These are phyloP conservation scores for Drosophila cracens DNA, from an alignment of 2,888 invertebrate genomes.

Conservation along the genomic window DNA sequence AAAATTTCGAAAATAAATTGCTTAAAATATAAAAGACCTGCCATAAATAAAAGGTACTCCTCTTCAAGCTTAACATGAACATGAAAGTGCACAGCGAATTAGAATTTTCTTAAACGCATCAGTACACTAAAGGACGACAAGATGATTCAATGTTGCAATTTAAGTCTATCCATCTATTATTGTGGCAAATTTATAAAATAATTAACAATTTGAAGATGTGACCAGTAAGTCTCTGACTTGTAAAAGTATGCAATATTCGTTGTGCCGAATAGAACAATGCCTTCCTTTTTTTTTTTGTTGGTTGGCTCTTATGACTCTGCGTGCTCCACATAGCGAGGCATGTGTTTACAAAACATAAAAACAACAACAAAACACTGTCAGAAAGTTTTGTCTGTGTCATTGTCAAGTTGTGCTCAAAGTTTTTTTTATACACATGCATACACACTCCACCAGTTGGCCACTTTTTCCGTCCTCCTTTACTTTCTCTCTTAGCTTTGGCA, in stretches of 20 bases:
- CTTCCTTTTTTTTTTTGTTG: conserved; percentile 3
- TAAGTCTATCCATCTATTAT: accelerated
- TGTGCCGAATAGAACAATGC: neutral
- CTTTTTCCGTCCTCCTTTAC: neutral
- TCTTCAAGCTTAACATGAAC: no score
- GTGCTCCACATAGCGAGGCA: conserved; percentile 58
- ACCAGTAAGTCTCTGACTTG: neutral
- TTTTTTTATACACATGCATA: conserved; percentile 27
- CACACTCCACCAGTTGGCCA: neutral
- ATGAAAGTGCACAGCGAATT: neutral
- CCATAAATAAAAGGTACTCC: neutral
- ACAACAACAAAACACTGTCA: conserved; percentile 63
- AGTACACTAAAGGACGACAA: no score
- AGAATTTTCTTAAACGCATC: no score
- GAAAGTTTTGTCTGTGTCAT: conserved; percentile 73
- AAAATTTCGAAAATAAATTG: neutral
- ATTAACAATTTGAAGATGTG: neutral
- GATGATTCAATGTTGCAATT: neutral
- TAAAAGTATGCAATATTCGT: neutral
- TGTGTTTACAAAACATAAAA: conserved; percentile 73
- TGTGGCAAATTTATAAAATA: neutral
- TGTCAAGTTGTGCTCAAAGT: conserved; percentile 75
- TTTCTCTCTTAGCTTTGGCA: conserved; percentile 12
- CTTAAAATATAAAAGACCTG: neutral
- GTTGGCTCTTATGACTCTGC: conserved; percentile 51